Percentiles rank a stretch among this genome's conserved stretches.
phyloP scores from a whole-genome alignment of 1,140 invertebrate species.

The Helicoverpa zea region DNA sequence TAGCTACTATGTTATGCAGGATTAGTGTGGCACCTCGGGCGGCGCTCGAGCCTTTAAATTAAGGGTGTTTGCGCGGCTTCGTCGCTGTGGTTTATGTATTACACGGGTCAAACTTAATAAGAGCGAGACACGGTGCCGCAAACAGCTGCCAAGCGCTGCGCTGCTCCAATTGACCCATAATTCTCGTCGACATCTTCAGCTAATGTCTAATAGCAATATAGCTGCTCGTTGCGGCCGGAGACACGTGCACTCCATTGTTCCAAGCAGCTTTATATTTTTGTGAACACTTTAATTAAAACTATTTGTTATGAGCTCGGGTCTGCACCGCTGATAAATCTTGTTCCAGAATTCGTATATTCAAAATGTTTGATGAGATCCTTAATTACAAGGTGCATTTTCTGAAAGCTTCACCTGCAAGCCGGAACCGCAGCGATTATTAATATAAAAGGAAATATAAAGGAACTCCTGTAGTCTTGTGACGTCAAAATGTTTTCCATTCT shows the following conservation, averaged over 20 bases:
- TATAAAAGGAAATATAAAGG: no score
- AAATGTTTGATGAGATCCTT: no score
- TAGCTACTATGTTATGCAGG: constrained; percentile 63
- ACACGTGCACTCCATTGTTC: constrained; percentile 31
- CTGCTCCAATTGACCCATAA: constrained; percentile 55
- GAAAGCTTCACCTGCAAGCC: no score
- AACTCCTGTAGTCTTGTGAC: no score
- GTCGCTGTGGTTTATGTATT: constrained; percentile 55
- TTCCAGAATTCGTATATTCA: neutral
- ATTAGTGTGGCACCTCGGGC: constrained; percentile 56
- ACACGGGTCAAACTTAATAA: constrained; percentile 59
- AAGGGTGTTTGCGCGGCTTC: constrained; percentile 51
- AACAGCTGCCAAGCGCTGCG: constrained; percentile 52
- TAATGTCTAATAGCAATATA: constrained; percentile 54
- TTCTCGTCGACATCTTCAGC: constrained; percentile 56
- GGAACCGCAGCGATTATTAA: no score
- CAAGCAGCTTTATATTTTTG: constrained; percentile 16
- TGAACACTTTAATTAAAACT: constrained; percentile 21
- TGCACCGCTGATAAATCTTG: neutral
- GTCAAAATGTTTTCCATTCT: no score
- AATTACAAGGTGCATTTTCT: no score
- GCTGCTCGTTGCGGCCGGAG: constrained; percentile 43
- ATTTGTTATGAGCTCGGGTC: neutral
- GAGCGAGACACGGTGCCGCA: constrained; percentile 40
- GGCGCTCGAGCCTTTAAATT: constrained; percentile 56